Base-by-base conservation (phyloP, 2,888 invertebrate species). In the Acleris sparsana region DNA sequence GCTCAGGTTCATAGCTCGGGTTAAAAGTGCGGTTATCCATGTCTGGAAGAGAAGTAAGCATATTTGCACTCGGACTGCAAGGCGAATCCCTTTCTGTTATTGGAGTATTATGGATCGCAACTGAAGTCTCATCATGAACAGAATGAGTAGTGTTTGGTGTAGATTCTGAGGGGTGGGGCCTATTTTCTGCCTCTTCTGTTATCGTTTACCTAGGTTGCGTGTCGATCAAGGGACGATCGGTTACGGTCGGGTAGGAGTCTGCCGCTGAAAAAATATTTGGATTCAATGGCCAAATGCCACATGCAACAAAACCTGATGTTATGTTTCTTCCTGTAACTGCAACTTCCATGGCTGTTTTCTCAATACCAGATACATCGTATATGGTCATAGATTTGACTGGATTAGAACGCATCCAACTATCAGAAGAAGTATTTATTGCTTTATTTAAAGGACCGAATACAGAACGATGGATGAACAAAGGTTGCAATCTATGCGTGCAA, bases 401-500 rank as follows among this genome's bases (percentile, higher is more conserved):
- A 69, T 75, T 69, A 13, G 63, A 60, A 3, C 69, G 68, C 70
- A 83, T 75, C 81, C 82, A 84, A 17, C 70, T 69, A 55, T 79
- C 78, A 62, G 72, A 71, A 46, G 77, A 72, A 22, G 71, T 69
- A 59, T 80, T 80, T 53, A 75, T 66, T 56, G 70, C 71, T 53
- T 72, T 78, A 69, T 83, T 84, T 29, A 81, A 70, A 33, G 80
- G 80, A 5, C 80, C 78, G 72, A 73, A 82, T 1, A 80, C 73
- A 22, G 74, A 69, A 29, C 75, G 63, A 69, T 83, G n/a, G n/a
- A n/a, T n/a, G n/a, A n/a, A 79, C n/a, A 80, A 56, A 39, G 80
- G 82, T 65, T 84, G 83, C 25, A 84, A 63, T 60, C 76, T 79
- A 62, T 84, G 84, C 7, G 75, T 74, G 65, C 80, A 80, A 64